Evolutionary conservation across 2,888 invertebrate species (phyloP), one percentile per base, ranked within the genome.

Genomic region (Caenorhabditis sp.): DNA sequence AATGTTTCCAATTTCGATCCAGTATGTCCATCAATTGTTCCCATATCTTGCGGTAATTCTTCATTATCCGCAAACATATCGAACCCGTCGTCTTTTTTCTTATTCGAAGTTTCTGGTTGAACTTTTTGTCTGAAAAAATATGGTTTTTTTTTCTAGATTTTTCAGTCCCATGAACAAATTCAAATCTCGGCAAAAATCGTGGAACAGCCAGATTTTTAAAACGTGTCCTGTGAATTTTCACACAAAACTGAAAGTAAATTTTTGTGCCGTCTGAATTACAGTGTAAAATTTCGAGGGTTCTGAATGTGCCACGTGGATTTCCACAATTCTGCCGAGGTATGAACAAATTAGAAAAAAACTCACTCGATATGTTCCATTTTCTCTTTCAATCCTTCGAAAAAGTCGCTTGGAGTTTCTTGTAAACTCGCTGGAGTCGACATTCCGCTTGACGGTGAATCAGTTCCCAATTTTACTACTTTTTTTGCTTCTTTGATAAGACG

Each of bases 1-100:
- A 99, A 63, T 12, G 83, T 73, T 2, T 79, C 91, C 58, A 94
- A 93, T 0, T 96, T 95, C 89, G 94, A 93, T 88, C 95, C 95
- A 69, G 66, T 69, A 89, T 89, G 19, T 88, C 89, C 51, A 86
- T 81, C 73, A 87, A 83, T 69, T 78, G 83, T 49, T 78, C 76
- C 82, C 88, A 50, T 62, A 36, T 75, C 79, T 50, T 77, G 71
- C 1, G 81, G 81, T 10, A 78, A 58, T 62, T 79, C 84, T 17
- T 88, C 81, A 23, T 87, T 87, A 49, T 88, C 88, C 14, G 84
- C 85, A 76, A 86, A 88, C 77, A 87, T 88, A 69, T 88, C 88
- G 66, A 87, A 86, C 71, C 77, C 54, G 43, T 72, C 36, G 37
- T 61, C 62, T 49, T 66, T 58, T 65, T 71, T 19, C 31, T 50